Conservation (phyloP, 2,797 vertebrate species). For the Phoxinus dragarum region DNA sequence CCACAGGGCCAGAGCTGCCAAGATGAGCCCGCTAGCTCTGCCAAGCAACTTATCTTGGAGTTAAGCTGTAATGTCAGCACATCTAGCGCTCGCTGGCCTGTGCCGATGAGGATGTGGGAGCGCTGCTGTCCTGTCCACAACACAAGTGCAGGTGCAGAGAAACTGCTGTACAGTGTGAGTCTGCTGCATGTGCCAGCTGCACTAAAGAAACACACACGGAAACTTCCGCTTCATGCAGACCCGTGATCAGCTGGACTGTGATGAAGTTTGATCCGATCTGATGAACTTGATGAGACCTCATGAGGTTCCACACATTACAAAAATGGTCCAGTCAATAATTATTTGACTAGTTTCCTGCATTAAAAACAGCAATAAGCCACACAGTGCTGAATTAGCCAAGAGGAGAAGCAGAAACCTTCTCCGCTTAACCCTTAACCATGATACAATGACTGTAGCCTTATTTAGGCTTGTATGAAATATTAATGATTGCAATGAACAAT, state of each 20-base stretch:
- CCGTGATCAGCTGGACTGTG: not conserved
- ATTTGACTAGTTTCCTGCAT: not conserved
- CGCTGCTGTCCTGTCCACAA: slow-evolving; percentile 26
- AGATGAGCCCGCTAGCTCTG: slow-evolving; percentile 63
- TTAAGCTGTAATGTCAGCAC: slow-evolving; percentile 71
- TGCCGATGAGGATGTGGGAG: slow-evolving; percentile 40
- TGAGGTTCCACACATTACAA: not conserved
- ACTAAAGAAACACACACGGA: slow-evolving; percentile 62
- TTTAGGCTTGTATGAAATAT: not conserved
- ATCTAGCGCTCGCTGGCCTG: slow-evolving; percentile 53
- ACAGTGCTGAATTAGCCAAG: not conserved
- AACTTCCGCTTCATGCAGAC: slow-evolving; percentile 60
- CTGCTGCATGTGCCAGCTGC: slow-evolving; percentile 57
- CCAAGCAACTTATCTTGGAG: slow-evolving; percentile 62
- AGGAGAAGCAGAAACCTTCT: not conserved
- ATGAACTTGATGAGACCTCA: slow-evolving; percentile 1
- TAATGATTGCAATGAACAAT: not conserved
- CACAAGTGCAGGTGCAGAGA: slow-evolving; percentile 48
- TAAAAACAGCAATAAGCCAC: not conserved
- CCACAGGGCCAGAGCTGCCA: slow-evolving; percentile 59
- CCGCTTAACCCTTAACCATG: too few relatives aligned
- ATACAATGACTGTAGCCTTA: not conserved
- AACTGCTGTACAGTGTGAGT: slow-evolving; percentile 16
- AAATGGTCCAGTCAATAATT: not conserved
- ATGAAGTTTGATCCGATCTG: not conserved